phyloP scores from a whole-genome alignment of 2,113 vertebrate genomes.

The Anguilla rostrata region DNA sequence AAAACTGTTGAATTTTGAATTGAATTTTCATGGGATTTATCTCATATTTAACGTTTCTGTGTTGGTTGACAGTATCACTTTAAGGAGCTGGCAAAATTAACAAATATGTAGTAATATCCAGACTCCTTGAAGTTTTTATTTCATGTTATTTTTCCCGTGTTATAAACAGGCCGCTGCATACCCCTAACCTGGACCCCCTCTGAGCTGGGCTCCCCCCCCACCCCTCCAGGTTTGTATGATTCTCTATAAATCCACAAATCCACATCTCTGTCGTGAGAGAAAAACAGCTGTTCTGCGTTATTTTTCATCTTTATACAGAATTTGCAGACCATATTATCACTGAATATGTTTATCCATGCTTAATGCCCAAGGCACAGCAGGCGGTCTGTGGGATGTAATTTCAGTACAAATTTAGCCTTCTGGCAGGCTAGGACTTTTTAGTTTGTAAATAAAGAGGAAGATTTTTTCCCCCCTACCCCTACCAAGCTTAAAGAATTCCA shows the following conservation, averaged over 20 bases:
- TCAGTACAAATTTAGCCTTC: too few species aligned
- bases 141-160: slow-evolving; percentile 35
- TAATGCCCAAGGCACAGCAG: too few species aligned
- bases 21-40: too few species aligned
- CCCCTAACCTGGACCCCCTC: slow-evolving; percentile 77
- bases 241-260: neutral
- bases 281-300: neutral
- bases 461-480: too few species aligned
- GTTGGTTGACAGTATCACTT: too few species aligned
- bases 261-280: neutral
- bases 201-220: slow-evolving; percentile 60
- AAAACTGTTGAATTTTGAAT: too few species aligned
- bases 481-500: neutral
- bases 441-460: too few species aligned
- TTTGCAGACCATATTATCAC: neutral
- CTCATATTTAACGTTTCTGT: too few species aligned
- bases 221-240: slow-evolving; percentile 58
- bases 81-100: too few species aligned
- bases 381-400: too few species aligned
- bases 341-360: neutral
- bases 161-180: slow-evolving; percentile 66
- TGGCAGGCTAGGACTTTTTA: too few species aligned
- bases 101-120: too few species aligned
- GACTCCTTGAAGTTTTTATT: slow-evolving; percentile 1
- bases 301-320: neutral